These are phyloP conservation scores for Elephas maximus DNA, from an alignment of 2,113 vertebrate genomes.

Conservation along the genomic window DNA sequence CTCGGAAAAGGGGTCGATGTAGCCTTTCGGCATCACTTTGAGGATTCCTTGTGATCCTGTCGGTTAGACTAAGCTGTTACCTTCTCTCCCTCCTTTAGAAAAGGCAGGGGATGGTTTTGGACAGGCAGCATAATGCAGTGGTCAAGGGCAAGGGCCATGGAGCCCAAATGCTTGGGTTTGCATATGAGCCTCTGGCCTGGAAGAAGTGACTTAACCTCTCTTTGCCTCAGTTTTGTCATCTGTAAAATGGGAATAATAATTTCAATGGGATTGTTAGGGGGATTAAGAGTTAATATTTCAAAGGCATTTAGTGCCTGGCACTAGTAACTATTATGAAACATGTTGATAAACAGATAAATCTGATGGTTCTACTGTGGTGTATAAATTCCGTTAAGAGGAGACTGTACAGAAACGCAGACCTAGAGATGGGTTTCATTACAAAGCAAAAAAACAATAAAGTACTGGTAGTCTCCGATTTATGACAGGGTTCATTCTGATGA, in stretches of 20 bases:
- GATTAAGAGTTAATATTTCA: too few relatives aligned
- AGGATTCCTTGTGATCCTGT: neutral
- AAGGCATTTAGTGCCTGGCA: neutral
- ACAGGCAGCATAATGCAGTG: neutral
- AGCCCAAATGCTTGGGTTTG: neutral
- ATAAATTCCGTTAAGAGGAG: neutral
- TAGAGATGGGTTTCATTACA: neutral
- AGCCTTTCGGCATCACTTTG: neutral
- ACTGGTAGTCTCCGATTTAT: too few relatives aligned
- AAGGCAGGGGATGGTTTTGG: neutral
- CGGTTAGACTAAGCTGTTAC: neutral
- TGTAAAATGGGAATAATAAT: neutral
- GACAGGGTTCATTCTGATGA: too few relatives aligned
- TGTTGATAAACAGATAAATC: neutral
- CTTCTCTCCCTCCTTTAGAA: neutral
- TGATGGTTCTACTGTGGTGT: fast-evolving
- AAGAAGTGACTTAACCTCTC: too few relatives aligned
- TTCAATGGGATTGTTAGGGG: neutral
- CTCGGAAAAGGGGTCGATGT: neutral
- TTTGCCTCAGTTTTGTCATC: too few relatives aligned
- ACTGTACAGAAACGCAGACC: neutral
- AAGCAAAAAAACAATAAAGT: neutral
- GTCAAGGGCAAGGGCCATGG: neutral
- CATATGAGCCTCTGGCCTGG: neutral
- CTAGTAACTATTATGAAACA: fast-evolving